Percentiles rank a stretch among this genome's conserved stretches.
phyloP scores from a whole-genome alignment of 2,888 invertebrate genomes.

The Dicyrtoma fusca region DNA sequence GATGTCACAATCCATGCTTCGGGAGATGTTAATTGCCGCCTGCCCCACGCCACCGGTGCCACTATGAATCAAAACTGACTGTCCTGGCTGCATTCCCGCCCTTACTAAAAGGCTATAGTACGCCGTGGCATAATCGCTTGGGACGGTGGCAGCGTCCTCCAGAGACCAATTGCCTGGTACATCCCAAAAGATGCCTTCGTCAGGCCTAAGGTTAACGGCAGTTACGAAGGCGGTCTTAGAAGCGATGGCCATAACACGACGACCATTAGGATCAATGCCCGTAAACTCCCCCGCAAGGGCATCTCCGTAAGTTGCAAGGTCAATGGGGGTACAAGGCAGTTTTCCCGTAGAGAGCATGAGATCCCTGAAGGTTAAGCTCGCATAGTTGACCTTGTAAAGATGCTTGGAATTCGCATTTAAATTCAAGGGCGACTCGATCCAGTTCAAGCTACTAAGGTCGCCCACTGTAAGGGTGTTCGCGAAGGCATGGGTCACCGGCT shows the following conservation, averaged over 20 bases:
- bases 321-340: constrained; percentile 78
- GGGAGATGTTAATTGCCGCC: too few relatives aligned
- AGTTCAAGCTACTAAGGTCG: too few relatives aligned
- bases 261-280: constrained; percentile 60
- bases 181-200: constrained; percentile 66
- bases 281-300: constrained; percentile 68
- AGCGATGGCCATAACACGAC: constrained; percentile 66
- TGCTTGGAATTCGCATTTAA: too few relatives aligned
- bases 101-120: constrained; percentile 67
- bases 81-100: too few relatives aligned
- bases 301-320: constrained; percentile 63
- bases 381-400: too few relatives aligned
- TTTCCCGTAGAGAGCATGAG: constrained; percentile 92
- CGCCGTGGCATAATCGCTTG: constrained; percentile 68
- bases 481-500: too few relatives aligned
- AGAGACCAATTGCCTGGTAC: constrained; percentile 67
- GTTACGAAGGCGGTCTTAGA: constrained; percentile 69
- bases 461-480: too few relatives aligned
- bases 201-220: constrained; percentile 62
- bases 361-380: constrained; percentile 93
- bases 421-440: too few relatives aligned
- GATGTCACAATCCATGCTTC: too few relatives aligned
- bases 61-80: too few relatives aligned
- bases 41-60: too few relatives aligned
- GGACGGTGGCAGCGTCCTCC: constrained; percentile 70